Conservation (phyloP, 2,113 vertebrate species). For the Ailurus styani region DNA sequence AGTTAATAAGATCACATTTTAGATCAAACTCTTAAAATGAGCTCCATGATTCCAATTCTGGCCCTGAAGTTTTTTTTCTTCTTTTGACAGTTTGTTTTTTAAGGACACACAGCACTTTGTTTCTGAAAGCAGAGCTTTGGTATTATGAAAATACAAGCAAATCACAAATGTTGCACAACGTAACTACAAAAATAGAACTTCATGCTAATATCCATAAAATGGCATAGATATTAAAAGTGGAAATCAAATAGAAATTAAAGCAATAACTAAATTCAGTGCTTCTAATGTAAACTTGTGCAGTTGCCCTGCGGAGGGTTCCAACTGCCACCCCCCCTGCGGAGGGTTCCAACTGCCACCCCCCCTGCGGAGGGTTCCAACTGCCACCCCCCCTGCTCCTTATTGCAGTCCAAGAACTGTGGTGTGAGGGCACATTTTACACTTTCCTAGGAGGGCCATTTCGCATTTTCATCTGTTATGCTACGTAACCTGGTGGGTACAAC, state of each 20-base stretch:
- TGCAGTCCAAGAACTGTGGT: slow-evolving; percentile 7
- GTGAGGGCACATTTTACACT: slow-evolving; percentile 30
- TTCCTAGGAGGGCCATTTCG: slow-evolving; percentile 41
- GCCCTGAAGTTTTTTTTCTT: not conserved
- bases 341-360: slow-evolving; percentile 53
- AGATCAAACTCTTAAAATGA: not conserved
- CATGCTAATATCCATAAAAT: slow-evolving; percentile 31
- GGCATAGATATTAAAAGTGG: slow-evolving; percentile 66
- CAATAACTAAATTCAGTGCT: slow-evolving; percentile 75
- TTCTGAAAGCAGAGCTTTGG: not conserved
- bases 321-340: too few relatives aligned
- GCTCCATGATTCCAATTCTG: not conserved
- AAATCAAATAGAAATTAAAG: slow-evolving; percentile 74
- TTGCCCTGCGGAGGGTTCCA: slow-evolving; percentile 50
- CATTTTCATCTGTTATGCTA: not conserved
- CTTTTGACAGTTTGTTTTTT: slow-evolving; percentile 23
- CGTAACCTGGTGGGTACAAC: not conserved
- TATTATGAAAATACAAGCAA: slow-evolving; percentile 25
- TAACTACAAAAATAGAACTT: slow-evolving; percentile 46
- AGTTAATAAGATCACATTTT: not conserved
- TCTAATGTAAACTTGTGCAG: slow-evolving; percentile 63
- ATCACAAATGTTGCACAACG: not conserved
- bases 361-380: slow-evolving; percentile 48
- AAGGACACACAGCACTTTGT: not conserved
- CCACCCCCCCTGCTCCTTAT: slow-evolving; percentile 55